Evolutionary conservation across 2,113 vertebrate genomes (phyloP).

Genomic region (Crotophaga sulcirostris): DNA sequence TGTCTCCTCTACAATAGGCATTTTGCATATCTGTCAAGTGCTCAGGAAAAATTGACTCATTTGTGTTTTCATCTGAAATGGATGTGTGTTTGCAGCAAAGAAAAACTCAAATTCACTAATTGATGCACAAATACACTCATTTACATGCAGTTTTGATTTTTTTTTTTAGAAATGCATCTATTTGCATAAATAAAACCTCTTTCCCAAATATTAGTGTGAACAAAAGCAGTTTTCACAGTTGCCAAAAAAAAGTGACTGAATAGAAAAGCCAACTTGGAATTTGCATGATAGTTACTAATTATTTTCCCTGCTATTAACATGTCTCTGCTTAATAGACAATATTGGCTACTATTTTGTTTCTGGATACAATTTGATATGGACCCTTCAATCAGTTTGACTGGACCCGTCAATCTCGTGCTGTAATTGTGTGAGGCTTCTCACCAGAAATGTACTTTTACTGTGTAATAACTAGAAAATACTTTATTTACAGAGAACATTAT

Average conservation of each 20-base stretch:
- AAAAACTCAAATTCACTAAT: slow-evolving; percentile 28
- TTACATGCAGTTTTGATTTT: slow-evolving; percentile 37
- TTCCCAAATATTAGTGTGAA: slow-evolving; percentile 38
- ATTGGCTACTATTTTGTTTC: not conserved
- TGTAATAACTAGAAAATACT: not conserved
- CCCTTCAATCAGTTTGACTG: too few species aligned
- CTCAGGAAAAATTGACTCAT: slow-evolving; percentile 24
- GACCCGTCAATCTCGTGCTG: accelerated
- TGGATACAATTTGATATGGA: not conserved
- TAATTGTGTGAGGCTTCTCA: accelerated
- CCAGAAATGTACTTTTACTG: accelerated
- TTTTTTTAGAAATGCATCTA: slow-evolving; percentile 29
- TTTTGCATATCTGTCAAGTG: slow-evolving; percentile 6
- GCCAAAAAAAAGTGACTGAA: slow-evolving; percentile 9
- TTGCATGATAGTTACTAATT: slow-evolving; percentile 48
- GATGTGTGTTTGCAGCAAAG: slow-evolving; percentile 35
- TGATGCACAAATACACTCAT: slow-evolving; percentile 40
- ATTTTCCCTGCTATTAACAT: slow-evolving; percentile 13
- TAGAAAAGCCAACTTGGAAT: slow-evolving; percentile 33
- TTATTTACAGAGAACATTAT: not conserved
- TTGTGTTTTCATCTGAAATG: slow-evolving; percentile 35
- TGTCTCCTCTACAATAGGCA: not conserved
- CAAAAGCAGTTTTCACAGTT: slow-evolving; percentile 3
- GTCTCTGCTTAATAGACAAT: not conserved
- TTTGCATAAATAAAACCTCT: slow-evolving; percentile 61